Conservation (phyloP, 2,888 invertebrate species). For the Leistus spinibarbis region DNA sequence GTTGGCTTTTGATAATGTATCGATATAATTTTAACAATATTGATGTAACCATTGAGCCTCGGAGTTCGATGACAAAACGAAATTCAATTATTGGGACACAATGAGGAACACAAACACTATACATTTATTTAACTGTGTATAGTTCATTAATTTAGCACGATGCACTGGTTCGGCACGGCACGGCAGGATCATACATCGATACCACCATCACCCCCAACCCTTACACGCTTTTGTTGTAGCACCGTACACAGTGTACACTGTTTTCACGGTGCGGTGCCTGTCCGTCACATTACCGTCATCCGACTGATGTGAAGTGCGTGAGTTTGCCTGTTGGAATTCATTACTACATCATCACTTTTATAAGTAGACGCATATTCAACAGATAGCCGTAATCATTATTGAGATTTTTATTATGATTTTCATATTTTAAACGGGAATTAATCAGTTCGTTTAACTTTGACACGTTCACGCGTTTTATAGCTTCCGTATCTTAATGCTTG, state of each 20-base stretch:
- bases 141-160: slow-evolving; percentile 38
- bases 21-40: slow-evolving; percentile 40
- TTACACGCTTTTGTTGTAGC: background rate
- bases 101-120: slow-evolving; percentile 35
- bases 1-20: slow-evolving; percentile 40
- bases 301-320: background rate
- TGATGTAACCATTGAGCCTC: slow-evolving; percentile 36
- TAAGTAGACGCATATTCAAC: background rate
- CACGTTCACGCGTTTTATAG: too few species aligned
- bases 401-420: background rate
- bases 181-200: slow-evolving; percentile 7
- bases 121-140: slow-evolving; percentile 36
- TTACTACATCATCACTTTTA: background rate
- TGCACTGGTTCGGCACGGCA: background rate
- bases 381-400: background rate
- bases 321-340: background rate
- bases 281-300: background rate
- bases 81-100: slow-evolving; percentile 40
- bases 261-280: background rate
- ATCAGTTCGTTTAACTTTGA: background rate
- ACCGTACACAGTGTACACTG: slow-evolving; percentile 5
- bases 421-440: background rate
- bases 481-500: too few species aligned
- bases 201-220: background rate
- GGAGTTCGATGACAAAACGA: slow-evolving; percentile 33